A percentile compares a stretch with the other conserved stretches of the same genome.
Conservation (phyloP, 2,797 vertebrate species). For the Poecilia picta region DNA sequence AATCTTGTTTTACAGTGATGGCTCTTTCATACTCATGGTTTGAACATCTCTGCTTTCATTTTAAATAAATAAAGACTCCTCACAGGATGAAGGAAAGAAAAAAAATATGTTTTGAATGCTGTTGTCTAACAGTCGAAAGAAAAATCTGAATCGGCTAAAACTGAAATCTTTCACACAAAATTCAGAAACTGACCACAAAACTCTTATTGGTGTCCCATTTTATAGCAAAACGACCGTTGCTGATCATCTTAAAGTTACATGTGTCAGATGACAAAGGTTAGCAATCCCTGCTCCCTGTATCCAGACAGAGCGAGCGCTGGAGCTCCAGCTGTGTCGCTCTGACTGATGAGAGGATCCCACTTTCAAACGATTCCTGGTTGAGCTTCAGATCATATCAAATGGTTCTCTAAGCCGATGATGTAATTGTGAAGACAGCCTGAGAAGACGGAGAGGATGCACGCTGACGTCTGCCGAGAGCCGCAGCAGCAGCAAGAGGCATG, state of each 20-base stretch:
- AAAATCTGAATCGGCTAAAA: background rate
- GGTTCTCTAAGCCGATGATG: slow-evolving; percentile 44
- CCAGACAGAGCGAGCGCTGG: background rate
- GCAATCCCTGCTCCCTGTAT: background rate
- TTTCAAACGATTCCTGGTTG: slow-evolving; percentile 31
- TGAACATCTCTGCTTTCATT: background rate
- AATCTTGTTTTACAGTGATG: background rate
- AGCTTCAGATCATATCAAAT: slow-evolving; percentile 44
- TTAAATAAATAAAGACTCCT: background rate
- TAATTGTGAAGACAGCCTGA: slow-evolving; percentile 30
- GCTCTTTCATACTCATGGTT: background rate
- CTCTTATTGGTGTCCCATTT: background rate
- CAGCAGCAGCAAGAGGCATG: slow-evolving; percentile 41
- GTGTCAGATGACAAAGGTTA: background rate
- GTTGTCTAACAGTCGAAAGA: background rate
- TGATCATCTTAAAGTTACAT: background rate
- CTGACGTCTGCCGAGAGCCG: slow-evolving; percentile 38
- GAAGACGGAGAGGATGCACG: slow-evolving; percentile 1
- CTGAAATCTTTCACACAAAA: background rate
- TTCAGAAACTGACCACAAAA: background rate
- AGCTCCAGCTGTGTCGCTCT: slow-evolving; percentile 11
- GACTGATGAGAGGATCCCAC: slow-evolving; percentile 19
- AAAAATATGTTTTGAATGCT: background rate
- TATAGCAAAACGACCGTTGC: background rate
- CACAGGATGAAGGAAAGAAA: background rate